phyloP scores from a whole-genome alignment of 2,888 invertebrate species.

The Exocentrus adspersus region DNA sequence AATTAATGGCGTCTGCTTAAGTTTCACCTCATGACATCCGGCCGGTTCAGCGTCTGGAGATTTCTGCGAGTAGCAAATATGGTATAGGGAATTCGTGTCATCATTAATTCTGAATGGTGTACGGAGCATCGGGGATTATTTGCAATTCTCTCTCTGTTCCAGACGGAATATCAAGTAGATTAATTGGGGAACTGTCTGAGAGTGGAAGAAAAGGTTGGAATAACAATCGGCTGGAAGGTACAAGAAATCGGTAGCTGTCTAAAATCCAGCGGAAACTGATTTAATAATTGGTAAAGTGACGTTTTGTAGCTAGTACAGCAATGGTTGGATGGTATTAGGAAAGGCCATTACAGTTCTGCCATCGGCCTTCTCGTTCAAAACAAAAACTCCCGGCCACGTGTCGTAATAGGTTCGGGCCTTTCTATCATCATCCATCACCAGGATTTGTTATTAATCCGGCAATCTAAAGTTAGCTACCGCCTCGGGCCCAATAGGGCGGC shows the following conservation, averaged over 20 bases:
- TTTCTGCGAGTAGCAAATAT: background rate
- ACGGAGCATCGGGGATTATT: background rate
- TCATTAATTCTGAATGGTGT: constrained; percentile 3
- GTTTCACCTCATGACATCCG: constrained; percentile 4
- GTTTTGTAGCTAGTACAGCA: no score
- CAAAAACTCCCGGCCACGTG: background rate
- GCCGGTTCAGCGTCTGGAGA: background rate
- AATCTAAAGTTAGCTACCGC: background rate
- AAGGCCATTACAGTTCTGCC: background rate
- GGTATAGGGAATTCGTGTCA: constrained; percentile 4
- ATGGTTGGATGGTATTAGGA: no score
- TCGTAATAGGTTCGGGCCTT: background rate
- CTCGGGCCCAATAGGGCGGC: background rate
- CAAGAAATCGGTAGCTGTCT: no score
- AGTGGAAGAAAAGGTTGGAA: background rate
- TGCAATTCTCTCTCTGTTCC: background rate
- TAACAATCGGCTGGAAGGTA: no score
- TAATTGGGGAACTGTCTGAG: background rate
- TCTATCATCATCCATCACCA: background rate
- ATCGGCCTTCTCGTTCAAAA: background rate
- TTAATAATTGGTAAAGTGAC: no score
- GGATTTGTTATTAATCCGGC: background rate
- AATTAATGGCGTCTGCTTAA: constrained; percentile 4
- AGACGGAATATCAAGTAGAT: background rate
- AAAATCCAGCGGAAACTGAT: no score